Evolutionary conservation across 2,888 invertebrate genomes (phyloP), one percentile per base, ranked within the genome.

Genomic region (Harpalus rufipes): DNA sequence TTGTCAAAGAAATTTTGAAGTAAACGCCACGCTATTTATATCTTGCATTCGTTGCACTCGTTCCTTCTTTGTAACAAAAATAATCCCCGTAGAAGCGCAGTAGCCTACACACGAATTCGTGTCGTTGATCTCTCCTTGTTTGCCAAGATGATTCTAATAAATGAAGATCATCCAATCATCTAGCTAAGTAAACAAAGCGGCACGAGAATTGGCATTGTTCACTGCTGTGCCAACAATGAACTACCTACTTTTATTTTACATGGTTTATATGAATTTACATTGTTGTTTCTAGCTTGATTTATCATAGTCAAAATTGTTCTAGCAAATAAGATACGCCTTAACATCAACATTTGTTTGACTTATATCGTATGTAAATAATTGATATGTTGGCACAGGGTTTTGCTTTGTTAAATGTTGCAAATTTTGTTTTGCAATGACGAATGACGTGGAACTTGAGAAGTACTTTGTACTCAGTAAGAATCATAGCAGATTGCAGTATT

Each of bases 101-200:
- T 74, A 68, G 14, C n/a, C 32, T 12, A 59, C 39, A 59, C 58
- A 59, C 18, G 63, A 81, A 81, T 44, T 44, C 44, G 21, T 44
- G 81, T 81, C 81, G 81, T 81, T 63, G 81, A 21, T 81, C 63
- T 65, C 32, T 51, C 44, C 41, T 74, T 74, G 74, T 81, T 81
- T 81, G 81, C 81, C 81, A 81, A 63, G 63, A 81, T 81, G 63
- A 81, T 63, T 39, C 18, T 81, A 81, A 68, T 39, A 68, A 68
- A 41, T 68, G 68, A 68, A 68, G 14, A 68, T 41, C 39, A 39
- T 39, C 68, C 68, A 68, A 68, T 39, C 68, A 68, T 68, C 39
- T n/a, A 68, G 32, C 68, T 41, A 68, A n/a, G 68, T 68, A 68
- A 68, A 68, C 68, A 68, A 68, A 59, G 59, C 16, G 16, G 6